Base-by-base conservation (phyloP, 2,113 vertebrate genomes). In the Myotis lucifugus region DNA sequence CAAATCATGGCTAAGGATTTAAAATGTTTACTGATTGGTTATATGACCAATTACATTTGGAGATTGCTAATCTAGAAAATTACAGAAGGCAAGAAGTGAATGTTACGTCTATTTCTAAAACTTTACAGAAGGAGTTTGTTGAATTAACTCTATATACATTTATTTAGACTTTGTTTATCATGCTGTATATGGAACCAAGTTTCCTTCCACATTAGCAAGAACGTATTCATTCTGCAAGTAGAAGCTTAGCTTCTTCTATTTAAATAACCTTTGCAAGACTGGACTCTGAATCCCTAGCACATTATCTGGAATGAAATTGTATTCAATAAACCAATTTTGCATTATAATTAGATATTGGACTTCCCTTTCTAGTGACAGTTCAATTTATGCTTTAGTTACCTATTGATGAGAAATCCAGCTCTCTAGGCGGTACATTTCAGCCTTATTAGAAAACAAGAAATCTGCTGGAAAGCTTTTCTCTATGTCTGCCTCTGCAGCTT, bases 81-180 rank as follows among this genome's bases (percentile, higher is more conserved):
- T 93, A 64, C 13, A 14, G 52, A 82, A 90, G 14, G 25, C 4
- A n/a, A 93, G 12, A 48, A 3, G 0, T 73, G 34, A 90, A 86
- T 52, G 4, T 89, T 78, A 64, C 9, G 66, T 34, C 32, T 84
- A 72, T 84, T 91, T 87, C 40, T 95, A 92, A 94, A 93, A 83
- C 10, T 2, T 84, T 92, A n/a, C 11, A 86, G 66, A 90, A 81
- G 25, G 88, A 6, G 0, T 29, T 81, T 59, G 18, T n/a, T 73
- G 11, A 91, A 85, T 82, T 25, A 76, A 66, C 5, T 70, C 46
- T 61, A 50, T 12, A 32, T 48, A 74, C 46, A 50, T 5, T 32
- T 48, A 74, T 77, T 90, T 73, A 46, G 9, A 46, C 46, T 46
- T 46, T 32, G 32, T 78, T 76, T 82, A 64, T 61, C 91, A 56